A percentile compares a stretch with the other conserved stretches of the same genome.
phyloP scores from a whole-genome alignment of 2,888 invertebrate genomes.

The Aspidapion aeneum region DNA sequence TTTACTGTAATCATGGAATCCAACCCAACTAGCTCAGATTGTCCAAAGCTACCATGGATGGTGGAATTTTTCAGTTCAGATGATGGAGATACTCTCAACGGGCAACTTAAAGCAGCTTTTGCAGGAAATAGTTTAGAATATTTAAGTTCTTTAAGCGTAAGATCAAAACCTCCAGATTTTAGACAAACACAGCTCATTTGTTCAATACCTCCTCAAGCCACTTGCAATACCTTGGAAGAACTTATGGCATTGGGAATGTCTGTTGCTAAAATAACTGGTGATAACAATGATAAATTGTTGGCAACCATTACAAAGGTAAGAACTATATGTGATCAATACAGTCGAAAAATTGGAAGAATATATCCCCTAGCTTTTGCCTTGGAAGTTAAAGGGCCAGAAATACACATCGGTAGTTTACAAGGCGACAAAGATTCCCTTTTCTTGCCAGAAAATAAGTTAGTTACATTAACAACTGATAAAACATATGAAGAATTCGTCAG shows the following conservation, averaged over 20 bases:
- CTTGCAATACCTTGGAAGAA: constrained; percentile 45
- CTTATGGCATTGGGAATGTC: constrained; percentile 56
- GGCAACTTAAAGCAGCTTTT: constrained; percentile 51
- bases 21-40: constrained; percentile 23
- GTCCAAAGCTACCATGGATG: constrained; percentile 46
- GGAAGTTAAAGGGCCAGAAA: constrained; percentile 84
- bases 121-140: constrained; percentile 52
- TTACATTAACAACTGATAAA: constrained; percentile 52
- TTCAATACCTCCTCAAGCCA: constrained; percentile 44
- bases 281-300: constrained; percentile 49
- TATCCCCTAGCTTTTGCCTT: constrained; percentile 81
- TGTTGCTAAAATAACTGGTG: constrained; percentile 46
- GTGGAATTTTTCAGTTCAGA: constrained; percentile 42
- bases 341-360: constrained; percentile 56
- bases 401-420: constrained; percentile 70
- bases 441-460: constrained; percentile 40
- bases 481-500: constrained; percentile 55
- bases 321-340: constrained; percentile 54
- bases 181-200: constrained; percentile 56
- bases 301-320: constrained; percentile 49
- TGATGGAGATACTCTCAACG: constrained; percentile 47
- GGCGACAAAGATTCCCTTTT: constrained; percentile 27
- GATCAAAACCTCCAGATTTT: constrained; percentile 49
- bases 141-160: constrained; percentile 47
- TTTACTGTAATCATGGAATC: background rate